These are phyloP conservation scores for Epirrhoe alternata DNA, from an alignment of 2,888 invertebrate genomes.

Conservation along the genomic window DNA sequence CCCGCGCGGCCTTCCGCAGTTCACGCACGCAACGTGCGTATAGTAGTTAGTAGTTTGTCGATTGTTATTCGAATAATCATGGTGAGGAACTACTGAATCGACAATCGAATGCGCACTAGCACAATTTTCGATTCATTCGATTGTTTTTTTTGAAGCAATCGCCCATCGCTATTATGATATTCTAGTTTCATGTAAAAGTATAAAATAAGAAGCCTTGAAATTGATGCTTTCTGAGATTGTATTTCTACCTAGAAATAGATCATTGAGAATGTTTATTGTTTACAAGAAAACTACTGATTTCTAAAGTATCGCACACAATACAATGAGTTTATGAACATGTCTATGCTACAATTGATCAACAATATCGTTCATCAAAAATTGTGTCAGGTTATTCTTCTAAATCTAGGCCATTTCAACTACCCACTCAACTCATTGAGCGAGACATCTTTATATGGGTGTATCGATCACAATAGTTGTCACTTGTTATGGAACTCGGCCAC, in stretches of 20 bases:
- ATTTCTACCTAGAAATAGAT: not conserved
- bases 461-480: constrained; percentile 29
- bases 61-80: no score
- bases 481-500: constrained; percentile 35
- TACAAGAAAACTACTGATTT: not conserved
- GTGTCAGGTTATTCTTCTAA: constrained; percentile 26
- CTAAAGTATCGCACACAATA: not conserved
- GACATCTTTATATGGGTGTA: constrained; percentile 20
- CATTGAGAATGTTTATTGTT: not conserved
- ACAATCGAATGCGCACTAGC: no score
- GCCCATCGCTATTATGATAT: no score
- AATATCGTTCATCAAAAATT: constrained; percentile 13
- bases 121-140: no score
- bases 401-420: constrained; percentile 26
- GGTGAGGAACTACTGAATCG: no score
- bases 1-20: no score
- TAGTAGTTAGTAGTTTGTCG: no score
- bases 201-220: constrained; percentile 1
- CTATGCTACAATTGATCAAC: constrained; percentile 22
- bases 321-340: constrained; percentile 1
- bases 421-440: constrained; percentile 26
- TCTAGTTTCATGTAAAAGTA: not conserved
- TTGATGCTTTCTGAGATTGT: not conserved
- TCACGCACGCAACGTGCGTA: no score
- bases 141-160: no score